phyloP scores from a whole-genome alignment of 2,113 vertebrate species.

The Gallinago undulata region DNA sequence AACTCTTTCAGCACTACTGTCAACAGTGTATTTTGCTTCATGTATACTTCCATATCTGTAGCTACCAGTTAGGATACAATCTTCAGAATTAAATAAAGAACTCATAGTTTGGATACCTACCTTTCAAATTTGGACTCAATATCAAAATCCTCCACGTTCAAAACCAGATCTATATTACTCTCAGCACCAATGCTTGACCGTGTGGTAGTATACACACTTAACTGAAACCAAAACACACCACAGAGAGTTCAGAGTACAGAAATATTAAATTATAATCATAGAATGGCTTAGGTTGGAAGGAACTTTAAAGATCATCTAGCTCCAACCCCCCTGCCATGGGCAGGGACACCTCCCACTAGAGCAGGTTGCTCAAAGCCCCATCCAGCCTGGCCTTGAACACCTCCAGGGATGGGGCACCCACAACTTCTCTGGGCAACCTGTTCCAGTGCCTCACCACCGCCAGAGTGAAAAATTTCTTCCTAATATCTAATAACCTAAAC shows the following conservation, averaged over 20 bases:
- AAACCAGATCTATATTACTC: constrained; percentile 86
- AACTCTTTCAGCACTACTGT: neutral
- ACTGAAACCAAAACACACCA: constrained; percentile 67
- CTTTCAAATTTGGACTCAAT: constrained; percentile 91
- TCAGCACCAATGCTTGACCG: constrained; percentile 79
- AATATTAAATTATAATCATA: neutral
- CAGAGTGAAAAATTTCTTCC: neutral
- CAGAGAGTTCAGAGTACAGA: neutral
- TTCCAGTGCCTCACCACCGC: neutral
- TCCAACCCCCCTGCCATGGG: neutral
- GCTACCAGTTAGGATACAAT: too few species aligned
- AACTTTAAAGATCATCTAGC: neutral
- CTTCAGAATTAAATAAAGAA: neutral
- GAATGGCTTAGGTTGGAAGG: neutral
- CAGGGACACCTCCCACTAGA: neutral
- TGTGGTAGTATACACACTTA: constrained; percentile 92
- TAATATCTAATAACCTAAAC: neutral
- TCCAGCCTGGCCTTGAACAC: neutral
- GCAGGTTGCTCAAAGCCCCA: neutral
- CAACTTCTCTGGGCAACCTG: neutral
- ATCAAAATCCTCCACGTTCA: constrained; percentile 92
- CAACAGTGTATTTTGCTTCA: neutral
- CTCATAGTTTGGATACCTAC: constrained; percentile 29
- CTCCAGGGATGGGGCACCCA: neutral
- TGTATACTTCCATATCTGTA: accelerated